Percentiles rank a stretch among this genome's conserved stretches.
Conservation (phyloP, 1,140 invertebrate species). For the Sogatella furcifera region DNA sequence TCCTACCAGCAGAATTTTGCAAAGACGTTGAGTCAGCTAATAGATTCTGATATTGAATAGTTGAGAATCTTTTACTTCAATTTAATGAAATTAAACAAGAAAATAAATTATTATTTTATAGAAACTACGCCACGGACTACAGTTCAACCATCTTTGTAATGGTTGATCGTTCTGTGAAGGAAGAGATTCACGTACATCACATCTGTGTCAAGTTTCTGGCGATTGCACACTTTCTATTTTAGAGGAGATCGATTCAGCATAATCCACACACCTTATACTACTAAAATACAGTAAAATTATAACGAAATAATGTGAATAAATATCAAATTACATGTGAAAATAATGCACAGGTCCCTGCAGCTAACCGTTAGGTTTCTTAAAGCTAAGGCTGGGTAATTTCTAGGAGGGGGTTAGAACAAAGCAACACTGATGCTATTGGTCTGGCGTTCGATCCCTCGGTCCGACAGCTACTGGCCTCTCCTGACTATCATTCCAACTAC, state of each 20-base stretch:
- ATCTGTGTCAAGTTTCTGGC: neutral
- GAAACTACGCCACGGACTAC: neutral
- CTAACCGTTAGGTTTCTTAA: neutral
- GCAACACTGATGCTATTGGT: neutral
- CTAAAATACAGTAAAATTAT: neutral
- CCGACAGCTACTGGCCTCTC: neutral
- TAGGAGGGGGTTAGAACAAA: neutral
- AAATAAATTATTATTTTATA: too few relatives aligned
- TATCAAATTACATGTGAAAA: constrained; percentile 1
- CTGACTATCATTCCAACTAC: neutral
- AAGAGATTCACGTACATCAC: neutral
- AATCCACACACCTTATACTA: neutral
- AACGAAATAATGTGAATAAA: neutral
- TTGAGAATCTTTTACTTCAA: too few relatives aligned
- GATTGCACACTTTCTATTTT: too few relatives aligned
- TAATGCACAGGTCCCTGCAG: neutral
- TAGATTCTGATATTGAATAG: too few relatives aligned
- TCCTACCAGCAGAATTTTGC: too few relatives aligned
- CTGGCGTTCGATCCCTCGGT: neutral
- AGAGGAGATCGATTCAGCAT: too few relatives aligned
- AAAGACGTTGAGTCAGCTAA: too few relatives aligned
- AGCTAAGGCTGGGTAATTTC: neutral
- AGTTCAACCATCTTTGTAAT: neutral
- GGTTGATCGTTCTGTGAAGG: neutral
- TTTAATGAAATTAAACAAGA: too few relatives aligned